Base-by-base conservation (phyloP, 2,888 invertebrate species). In the Limnephilus lunatus region DNA sequence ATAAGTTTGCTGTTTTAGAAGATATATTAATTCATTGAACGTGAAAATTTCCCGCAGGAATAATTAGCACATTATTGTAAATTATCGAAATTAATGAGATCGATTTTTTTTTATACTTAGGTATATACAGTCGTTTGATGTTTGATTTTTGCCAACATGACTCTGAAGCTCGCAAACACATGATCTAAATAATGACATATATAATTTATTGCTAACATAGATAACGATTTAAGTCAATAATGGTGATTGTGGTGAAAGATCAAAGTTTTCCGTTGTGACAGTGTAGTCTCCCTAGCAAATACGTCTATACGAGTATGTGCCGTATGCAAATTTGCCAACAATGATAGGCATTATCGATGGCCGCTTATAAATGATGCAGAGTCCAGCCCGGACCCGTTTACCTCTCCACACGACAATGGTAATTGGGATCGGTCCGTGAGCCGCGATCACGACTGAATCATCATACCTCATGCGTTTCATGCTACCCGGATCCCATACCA, bases 371-470 rank as follows among this genome's bases (percentile, higher is more conserved):
- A 39, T 32, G 9, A 39, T 14, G 32, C 83, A 83, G 83, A 35
- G 35, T 35, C 32, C 39, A 32, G 25, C 32, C 31, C n/a, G 15
- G 87, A 19, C 53, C 87, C 87, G 19, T 53, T 30, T n/a, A n/a
- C 30, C n/a, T 31, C 53, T 87, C 39, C 85, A 86, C 87, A 87
- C 87, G 87, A 87, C 87, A 87, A 87, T 53, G 87, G 87, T 87
- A 53, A 87, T 87, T 87, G 87, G 87, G n/a, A 87, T 53, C 31
- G 87, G 30, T 30, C 87, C 88, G 88, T 35, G 88, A 89, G 68
- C 68, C 35, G 88, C 80, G 68, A 89, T 80, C 88, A 89, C 88
- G 88, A 89, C 88, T n/a, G 68, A 5, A 89, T 80, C 88, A 80
- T 89, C 88, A 81, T 89, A n/a, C 39, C 86, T 89, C 80, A 89